Base-by-base conservation (phyloP, 2,888 invertebrate genomes). In the Synergus laeviventris region DNA sequence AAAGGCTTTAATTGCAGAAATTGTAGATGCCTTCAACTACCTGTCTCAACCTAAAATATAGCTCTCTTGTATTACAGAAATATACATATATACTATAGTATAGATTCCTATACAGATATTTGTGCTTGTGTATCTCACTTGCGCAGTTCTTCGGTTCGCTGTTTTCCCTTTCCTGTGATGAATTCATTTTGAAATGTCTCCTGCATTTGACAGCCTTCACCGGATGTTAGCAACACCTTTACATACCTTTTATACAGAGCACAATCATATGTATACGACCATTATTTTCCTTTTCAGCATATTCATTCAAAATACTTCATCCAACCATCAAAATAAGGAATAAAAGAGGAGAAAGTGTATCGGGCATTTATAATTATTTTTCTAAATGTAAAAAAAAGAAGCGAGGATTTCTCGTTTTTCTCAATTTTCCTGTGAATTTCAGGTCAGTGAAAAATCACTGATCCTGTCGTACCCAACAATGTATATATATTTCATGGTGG, bases 401-500 rank as follows among this genome's bases (percentile, higher is more conserved):
- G 5, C 7, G 31, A 31, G 31, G 4, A 5, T 31, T 31, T 31
- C 5, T 31, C 5, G 31, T 31, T 31, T 31, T 5, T 31, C 31
- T 42, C 14, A 42, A 42, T 12, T 42, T 42, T 4, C 42, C 14
- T 42, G 42, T 2, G 42, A 7, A 79, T 76, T 80, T 77, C 78
- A 79, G 79, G 76, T 74, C 74, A 70, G 82, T 82, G 85, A 85
- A 85, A 84, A 87, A 85, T 86, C 83, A 84, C 79, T 76, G n/a
- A n/a, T n/a, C 76, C 82, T 81, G 81, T n/a, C n/a, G n/a, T 81
- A 79, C 76, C 76, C 76, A 77, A 81, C 81, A 83, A 85, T 86
- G 85, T 84, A 86, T 86, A 84, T 84, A 86, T 86, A 84, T 86
- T 86, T 86, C 85, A 86, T 86, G 82, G 80, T 81, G 79, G 74